Evolutionary conservation across 2,888 invertebrate species (phyloP).

Genomic region (Drosophila tripunctata): DNA sequence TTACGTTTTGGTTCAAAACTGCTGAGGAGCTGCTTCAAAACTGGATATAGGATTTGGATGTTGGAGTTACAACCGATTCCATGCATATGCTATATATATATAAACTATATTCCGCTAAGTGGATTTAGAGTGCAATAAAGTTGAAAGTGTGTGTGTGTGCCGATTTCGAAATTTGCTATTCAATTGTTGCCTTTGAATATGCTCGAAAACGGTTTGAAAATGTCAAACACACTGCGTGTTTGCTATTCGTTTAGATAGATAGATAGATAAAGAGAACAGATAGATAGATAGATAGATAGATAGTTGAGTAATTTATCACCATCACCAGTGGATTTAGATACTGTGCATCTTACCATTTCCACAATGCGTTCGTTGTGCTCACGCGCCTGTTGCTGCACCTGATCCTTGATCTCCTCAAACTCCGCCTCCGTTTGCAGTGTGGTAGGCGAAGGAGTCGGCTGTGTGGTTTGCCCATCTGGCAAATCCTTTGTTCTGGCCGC

Average conservation of each 20-base stretch:
- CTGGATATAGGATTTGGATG: neutral
- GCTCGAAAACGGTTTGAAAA: constrained; percentile 81
- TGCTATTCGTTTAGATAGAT: constrained; percentile 57
- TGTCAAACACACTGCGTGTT: constrained; percentile 80
- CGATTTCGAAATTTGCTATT: constrained; percentile 28
- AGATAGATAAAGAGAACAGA: constrained; percentile 22
- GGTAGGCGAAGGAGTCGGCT: constrained; percentile 60
- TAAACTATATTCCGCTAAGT: neutral
- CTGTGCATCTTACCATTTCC: constrained; percentile 82
- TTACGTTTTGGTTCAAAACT: constrained; percentile 15
- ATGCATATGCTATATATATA: constrained; percentile 6
- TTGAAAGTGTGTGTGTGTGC: constrained; percentile 32
- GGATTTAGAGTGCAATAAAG: neutral
- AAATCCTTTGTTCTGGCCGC: constrained; percentile 77
- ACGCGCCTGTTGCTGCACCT: constrained; percentile 78
- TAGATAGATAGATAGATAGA: constrained; percentile 3
- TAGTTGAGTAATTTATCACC: constrained; percentile 1
- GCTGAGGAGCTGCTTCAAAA: constrained; percentile 1
- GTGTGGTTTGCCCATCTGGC: constrained; percentile 76
- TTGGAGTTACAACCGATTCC: constrained; percentile 9
- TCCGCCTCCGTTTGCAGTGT: constrained; percentile 64
- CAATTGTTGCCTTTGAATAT: constrained; percentile 79
- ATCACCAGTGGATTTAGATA: neutral
- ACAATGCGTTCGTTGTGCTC: constrained; percentile 84
- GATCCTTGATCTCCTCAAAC: constrained; percentile 79